These are phyloP conservation scores for Oncorhynchus masou DNA, from an alignment of 2,113 vertebrate species.

Conservation along the genomic window DNA sequence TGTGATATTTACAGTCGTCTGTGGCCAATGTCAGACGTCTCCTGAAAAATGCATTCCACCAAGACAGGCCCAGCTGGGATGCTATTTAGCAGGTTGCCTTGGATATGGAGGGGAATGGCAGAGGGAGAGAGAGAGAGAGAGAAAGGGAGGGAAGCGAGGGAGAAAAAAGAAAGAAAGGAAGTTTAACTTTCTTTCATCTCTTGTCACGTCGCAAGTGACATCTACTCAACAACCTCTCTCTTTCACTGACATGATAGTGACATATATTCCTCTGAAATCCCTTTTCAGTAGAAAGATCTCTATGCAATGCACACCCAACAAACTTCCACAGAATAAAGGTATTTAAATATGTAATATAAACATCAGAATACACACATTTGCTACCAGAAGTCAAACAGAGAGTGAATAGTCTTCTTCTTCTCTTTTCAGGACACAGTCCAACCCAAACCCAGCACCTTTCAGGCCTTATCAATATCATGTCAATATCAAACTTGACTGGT, in stretches of 20 bases:
- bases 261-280: conserved; percentile 6
- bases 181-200: conserved; percentile 22
- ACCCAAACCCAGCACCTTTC: neutral
- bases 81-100: conserved; percentile 46
- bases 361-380: no score
- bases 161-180: neutral
- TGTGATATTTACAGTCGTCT: conserved; percentile 34
- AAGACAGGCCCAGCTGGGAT: conserved; percentile 41
- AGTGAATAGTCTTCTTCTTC: no score
- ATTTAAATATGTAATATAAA: no score
- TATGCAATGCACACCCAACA: no score
- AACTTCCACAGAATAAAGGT: no score
- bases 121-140: conserved; percentile 9
- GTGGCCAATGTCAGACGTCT: conserved; percentile 27
- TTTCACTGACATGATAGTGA: conserved; percentile 9
- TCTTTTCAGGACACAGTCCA: neutral
- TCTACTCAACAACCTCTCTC: conserved; percentile 16
- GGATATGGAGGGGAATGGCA: conserved; percentile 27
- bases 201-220: conserved; percentile 40
- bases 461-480: neutral
- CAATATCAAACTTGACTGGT: neutral
- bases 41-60: conserved; percentile 29
- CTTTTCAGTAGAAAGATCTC: neutral
- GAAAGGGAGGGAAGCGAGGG: conserved; percentile 13
- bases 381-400: no score